phyloP scores from a whole-genome alignment of 1,140 invertebrate genomes.

The Globodera rostochiensis region DNA sequence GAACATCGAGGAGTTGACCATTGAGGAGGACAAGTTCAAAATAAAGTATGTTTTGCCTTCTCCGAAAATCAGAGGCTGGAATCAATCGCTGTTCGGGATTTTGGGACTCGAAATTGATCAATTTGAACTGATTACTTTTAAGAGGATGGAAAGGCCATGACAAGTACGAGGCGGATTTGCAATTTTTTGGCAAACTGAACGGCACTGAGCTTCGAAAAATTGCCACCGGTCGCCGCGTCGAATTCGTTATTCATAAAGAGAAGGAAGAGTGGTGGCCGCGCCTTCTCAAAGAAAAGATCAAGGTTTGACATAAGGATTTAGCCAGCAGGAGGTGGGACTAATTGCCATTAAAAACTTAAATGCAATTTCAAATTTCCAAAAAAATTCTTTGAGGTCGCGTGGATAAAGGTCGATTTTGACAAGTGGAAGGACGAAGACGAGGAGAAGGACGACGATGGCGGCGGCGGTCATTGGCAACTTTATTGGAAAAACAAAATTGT shows the following conservation, averaged over 20 bases:
- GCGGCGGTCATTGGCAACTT: neutral
- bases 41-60: conserved; percentile 42
- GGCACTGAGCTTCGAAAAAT: conserved; percentile 47
- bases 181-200: conserved; percentile 50
- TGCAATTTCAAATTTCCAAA: too few relatives aligned
- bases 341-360: too few relatives aligned
- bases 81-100: too few relatives aligned
- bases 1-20: conserved; percentile 49
- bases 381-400: conserved; percentile 74
- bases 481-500: neutral
- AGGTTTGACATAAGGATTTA: conserved; percentile 29
- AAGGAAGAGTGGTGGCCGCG: conserved; percentile 54
- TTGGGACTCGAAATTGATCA: neutral
- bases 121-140: conserved; percentile 27
- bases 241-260: conserved; percentile 56
- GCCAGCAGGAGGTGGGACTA: too few relatives aligned
- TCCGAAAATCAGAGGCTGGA: too few relatives aligned
- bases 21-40: conserved; percentile 56
- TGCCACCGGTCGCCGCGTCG: conserved; percentile 48
- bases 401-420: conserved; percentile 94
- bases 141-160: conserved; percentile 51
- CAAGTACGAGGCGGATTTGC: conserved; percentile 50
- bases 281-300: conserved; percentile 45
- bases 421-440: conserved; percentile 95
- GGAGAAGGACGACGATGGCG: conserved; percentile 72